Conservation (phyloP, 2,888 invertebrate species). For the Mesoligia furuncula region DNA sequence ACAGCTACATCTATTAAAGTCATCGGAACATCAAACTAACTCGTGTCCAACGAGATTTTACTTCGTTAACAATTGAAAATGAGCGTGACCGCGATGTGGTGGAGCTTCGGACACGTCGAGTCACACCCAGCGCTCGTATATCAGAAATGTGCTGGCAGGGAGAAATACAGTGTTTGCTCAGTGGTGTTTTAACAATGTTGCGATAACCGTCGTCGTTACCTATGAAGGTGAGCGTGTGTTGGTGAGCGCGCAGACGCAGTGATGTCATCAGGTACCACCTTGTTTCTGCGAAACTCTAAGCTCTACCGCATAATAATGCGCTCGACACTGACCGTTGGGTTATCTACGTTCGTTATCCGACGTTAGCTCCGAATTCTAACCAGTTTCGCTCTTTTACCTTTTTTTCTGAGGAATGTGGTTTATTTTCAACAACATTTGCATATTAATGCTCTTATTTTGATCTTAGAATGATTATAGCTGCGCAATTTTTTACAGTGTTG, state of each 20-base stretch:
- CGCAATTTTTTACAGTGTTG: slow-evolving; percentile 17
- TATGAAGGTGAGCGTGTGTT: slow-evolving; percentile 83
- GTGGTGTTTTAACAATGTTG: slow-evolving; percentile 62
- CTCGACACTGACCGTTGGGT: slow-evolving; percentile 75
- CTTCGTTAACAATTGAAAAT: slow-evolving; percentile 84
- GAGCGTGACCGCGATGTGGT: slow-evolving; percentile 77
- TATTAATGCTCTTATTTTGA: slow-evolving; percentile 49
- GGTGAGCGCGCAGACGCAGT: slow-evolving; percentile 72
- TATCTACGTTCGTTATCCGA: slow-evolving; percentile 78
- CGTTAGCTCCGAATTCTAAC: slow-evolving; percentile 79
- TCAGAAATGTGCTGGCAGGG: slow-evolving; percentile 55
- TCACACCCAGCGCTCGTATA: slow-evolving; percentile 67
- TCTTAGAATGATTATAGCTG: slow-evolving; percentile 9
- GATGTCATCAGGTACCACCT: slow-evolving; percentile 86
- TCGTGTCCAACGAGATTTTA: slow-evolving; percentile 66
- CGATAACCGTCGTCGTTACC: slow-evolving; percentile 62
- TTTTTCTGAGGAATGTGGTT: slow-evolving; percentile 70
- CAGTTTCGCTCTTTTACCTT: slow-evolving; percentile 79
- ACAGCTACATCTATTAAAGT: slow-evolving; percentile 52
- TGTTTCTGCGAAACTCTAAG: slow-evolving; percentile 85
- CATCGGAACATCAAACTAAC: slow-evolving; percentile 65
- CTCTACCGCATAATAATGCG: slow-evolving; percentile 84
- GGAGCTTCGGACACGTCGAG: slow-evolving; percentile 67
- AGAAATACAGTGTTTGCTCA: slow-evolving; percentile 49
- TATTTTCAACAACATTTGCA: slow-evolving; percentile 60